phyloP scores from a whole-genome alignment of 2,113 vertebrate genomes.

The Microtus ochrogaster region DNA sequence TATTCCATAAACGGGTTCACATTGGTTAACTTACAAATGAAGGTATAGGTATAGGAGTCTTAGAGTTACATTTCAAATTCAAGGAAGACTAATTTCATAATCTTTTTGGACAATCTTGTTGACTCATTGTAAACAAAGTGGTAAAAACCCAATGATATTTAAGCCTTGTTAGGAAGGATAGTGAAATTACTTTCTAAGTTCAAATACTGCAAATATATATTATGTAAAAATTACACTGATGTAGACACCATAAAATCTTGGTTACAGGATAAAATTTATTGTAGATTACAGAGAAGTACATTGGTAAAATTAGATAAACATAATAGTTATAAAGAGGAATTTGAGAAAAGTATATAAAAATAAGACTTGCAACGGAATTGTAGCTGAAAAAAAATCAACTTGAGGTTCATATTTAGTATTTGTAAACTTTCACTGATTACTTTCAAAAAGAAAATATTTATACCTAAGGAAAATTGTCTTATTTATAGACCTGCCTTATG shows the following conservation, averaged over 20 bases:
- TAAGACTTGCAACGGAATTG: background rate
- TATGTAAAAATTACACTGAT: background rate
- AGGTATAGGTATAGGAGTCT: background rate
- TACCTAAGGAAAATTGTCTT: background rate
- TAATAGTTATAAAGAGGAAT: background rate
- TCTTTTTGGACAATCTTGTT: background rate
- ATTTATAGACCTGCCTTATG: background rate
- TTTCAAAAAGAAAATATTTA: constrained; percentile 2
- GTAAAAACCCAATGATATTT: background rate
- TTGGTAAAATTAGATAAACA: background rate
- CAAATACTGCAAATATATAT: background rate
- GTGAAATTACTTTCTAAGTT: constrained; percentile 30
- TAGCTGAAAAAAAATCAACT: background rate
- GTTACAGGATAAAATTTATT: background rate
- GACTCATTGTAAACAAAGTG: background rate
- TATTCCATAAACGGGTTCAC: background rate
- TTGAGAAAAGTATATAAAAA: background rate
- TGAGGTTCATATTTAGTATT: background rate
- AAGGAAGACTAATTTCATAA: background rate
- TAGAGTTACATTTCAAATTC: background rate
- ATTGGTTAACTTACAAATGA: background rate
- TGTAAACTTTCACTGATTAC: background rate
- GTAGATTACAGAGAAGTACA: background rate
- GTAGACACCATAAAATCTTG: background rate
- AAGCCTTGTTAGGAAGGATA: background rate